Conservation (phyloP, 2,113 vertebrate genomes). For the Anguilla japonica region DNA sequence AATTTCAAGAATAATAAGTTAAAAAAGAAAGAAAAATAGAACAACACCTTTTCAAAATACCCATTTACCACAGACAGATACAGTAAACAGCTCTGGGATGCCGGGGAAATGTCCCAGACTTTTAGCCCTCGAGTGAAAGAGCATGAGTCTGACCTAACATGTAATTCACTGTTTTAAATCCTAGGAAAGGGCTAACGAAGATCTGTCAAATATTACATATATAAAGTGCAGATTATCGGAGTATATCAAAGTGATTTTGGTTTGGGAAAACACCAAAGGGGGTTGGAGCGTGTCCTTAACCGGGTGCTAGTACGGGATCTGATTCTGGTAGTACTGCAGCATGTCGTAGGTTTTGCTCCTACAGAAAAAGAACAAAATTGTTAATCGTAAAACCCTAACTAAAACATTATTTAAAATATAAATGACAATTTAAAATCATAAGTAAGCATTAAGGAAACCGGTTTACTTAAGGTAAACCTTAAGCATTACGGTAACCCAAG, state of each 20-base stretch:
- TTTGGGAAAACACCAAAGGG: background rate
- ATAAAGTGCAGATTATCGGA: slow-evolving; percentile 44
- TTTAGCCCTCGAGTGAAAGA: slow-evolving; percentile 7
- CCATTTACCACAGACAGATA: slow-evolving; percentile 29
- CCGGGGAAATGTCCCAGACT: background rate
- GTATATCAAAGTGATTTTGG: background rate
- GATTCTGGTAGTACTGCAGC: slow-evolving; percentile 99
- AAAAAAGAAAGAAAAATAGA: background rate
- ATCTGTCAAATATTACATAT: slow-evolving; percentile 25
- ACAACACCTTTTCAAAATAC: slow-evolving; percentile 21
- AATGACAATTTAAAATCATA: too few species aligned
- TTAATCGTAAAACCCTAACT: background rate
- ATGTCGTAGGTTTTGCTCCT: slow-evolving; percentile 99
- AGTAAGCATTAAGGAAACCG: too few species aligned
- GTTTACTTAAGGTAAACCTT: too few species aligned
- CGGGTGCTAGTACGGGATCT: slow-evolving; percentile 89
- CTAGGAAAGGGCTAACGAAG: slow-evolving; percentile 5
- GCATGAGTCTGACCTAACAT: background rate
- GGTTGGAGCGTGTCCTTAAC: background rate
- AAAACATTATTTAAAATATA: background rate
- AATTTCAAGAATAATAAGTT: background rate
- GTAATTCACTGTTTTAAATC: background rate
- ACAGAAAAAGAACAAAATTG: slow-evolving; percentile 32
- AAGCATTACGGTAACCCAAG: background rate
- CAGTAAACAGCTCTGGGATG: slow-evolving; percentile 20